phyloP scores from a whole-genome alignment of 2,888 invertebrate species.

The Cylindroiulus punctatus region DNA sequence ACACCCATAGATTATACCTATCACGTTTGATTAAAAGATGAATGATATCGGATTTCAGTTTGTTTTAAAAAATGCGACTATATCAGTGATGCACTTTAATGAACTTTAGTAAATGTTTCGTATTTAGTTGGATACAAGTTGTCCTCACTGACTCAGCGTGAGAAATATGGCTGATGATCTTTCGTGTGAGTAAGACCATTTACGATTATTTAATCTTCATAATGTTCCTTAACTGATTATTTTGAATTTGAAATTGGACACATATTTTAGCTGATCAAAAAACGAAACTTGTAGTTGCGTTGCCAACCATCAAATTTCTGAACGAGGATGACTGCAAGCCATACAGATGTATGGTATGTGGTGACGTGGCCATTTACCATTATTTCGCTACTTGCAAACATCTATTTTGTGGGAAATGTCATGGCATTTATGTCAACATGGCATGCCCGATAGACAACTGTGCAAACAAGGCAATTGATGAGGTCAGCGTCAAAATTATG shows the following conservation, averaged over 20 bases:
- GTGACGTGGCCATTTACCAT: background rate
- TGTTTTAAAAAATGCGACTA: too few relatives aligned
- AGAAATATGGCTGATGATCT: background rate
- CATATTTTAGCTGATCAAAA: background rate
- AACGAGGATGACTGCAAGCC: background rate
- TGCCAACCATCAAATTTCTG: background rate
- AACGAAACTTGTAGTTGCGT: background rate
- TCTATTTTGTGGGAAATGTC: slow-evolving; percentile 16
- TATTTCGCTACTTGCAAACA: background rate
- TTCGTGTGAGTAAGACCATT: background rate
- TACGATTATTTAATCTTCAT: background rate
- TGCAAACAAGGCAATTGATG: background rate
- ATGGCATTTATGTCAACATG: background rate
- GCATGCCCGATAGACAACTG: background rate
- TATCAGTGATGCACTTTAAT: too few relatives aligned
- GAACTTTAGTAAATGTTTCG: too few relatives aligned
- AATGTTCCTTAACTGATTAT: too few relatives aligned
- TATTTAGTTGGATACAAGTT: too few relatives aligned
- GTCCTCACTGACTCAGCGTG: too few relatives aligned
- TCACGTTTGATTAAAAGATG: too few relatives aligned
- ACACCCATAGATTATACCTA: too few relatives aligned
- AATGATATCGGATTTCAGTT: too few relatives aligned
- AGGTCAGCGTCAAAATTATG: background rate
- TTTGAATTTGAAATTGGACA: background rate
- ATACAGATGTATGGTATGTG: background rate